Base-by-base conservation (phyloP, 2,113 vertebrate genomes). In the Diglossa brunneiventris region DNA sequence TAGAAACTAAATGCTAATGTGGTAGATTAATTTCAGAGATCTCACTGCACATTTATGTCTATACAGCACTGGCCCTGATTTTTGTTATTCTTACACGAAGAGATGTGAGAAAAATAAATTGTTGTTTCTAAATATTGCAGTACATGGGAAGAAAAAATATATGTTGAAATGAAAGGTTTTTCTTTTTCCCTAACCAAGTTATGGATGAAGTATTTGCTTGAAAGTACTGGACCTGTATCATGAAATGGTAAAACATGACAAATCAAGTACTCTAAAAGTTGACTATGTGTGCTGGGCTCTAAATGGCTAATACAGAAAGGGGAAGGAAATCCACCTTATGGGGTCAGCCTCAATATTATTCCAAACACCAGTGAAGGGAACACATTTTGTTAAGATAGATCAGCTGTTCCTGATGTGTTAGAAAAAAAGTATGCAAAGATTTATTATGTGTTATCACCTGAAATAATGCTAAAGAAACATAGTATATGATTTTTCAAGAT, bases 381-480 rank as follows among this genome's bases (percentile, higher is more conserved):
- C 15, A 35, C 0, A 0, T 44, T 23, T n/a, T 47, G 19, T 80
- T 30, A 41, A 49, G 31, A 20, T 3, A 31, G 7, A 59, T 28
- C 11, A 55, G 12, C 11, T 83, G 17, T 33, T 69, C 44, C 7
- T 62, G 33, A 33, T 59, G 6, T 42, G 13, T 7, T 18, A 3
- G 12, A 5, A 7, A 21, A 8, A 26, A 30, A 15, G 1, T 21
- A 39, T 22, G 1, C 15, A 76, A 55, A 56, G 0, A 1, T 33
- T 3, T 11, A 22, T 44, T 31, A 49, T 5, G 3, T 39, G 3
- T 1, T 21, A 13, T 37, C 4, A 35, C 41, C 49, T 87, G 9
- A 74, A 87, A 70, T 47, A 39, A 37, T 26, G 10, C 2, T 59
- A 46, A 64, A 73, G 31, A 55, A 47, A 2, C 2, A 26, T 13